phyloP scores from a whole-genome alignment of 2,797 vertebrate species.

The Myripristis jacobus region DNA sequence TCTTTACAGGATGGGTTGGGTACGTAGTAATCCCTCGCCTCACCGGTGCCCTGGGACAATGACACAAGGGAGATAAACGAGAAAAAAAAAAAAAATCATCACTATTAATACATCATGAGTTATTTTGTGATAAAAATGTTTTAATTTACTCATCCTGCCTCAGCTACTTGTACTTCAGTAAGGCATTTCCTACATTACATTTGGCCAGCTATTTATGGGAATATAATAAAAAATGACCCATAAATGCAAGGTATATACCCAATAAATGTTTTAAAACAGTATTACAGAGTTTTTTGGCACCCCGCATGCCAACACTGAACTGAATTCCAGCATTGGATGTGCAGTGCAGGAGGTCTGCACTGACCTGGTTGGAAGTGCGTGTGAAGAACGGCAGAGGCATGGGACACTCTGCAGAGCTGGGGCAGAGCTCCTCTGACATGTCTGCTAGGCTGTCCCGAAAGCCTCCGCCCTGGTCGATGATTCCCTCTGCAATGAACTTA shows the following conservation, averaged over 20 bases:
- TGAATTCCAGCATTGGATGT: background rate
- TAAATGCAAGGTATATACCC: too few species aligned
- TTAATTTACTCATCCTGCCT: too few species aligned
- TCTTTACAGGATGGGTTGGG: conserved; percentile 97
- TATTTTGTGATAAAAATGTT: too few species aligned
- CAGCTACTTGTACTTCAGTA: too few species aligned
- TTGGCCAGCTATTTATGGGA: too few species aligned
- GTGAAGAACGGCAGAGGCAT: conserved; percentile 96
- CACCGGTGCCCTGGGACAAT: conserved; percentile 88
- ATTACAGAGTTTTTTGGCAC: background rate
- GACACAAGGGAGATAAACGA: conserved; percentile 6
- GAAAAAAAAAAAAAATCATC: background rate
- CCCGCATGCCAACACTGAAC: background rate
- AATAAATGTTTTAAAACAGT: too few species aligned
- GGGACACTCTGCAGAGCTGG: conserved; percentile 92
- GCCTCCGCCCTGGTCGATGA: conserved; percentile 98
- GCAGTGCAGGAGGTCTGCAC: background rate
- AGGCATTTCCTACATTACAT: too few species aligned
- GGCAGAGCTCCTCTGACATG: conserved; percentile 98
- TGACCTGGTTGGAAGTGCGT: conserved; percentile 95
- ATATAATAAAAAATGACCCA: too few species aligned
- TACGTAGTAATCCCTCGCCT: conserved; percentile 96
- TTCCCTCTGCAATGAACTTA: conserved; percentile 98
- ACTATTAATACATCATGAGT: too few species aligned
- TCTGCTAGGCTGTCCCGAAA: conserved; percentile 98